Base-by-base conservation (phyloP, 2,888 invertebrate species). In the Rhamphomyia laevipes region DNA sequence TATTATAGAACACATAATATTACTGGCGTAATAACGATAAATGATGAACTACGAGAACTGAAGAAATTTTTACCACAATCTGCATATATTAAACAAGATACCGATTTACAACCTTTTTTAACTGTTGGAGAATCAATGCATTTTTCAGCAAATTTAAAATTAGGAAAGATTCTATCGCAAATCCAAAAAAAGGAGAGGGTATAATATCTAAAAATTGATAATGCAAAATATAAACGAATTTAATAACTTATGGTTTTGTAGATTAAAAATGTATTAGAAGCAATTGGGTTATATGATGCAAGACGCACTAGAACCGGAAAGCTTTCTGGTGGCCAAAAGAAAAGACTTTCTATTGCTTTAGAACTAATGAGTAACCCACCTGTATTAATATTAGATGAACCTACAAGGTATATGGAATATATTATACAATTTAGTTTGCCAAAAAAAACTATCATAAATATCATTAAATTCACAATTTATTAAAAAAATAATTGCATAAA, bases 361-460 rank as follows among this genome's bases (percentile, higher is more conserved):
- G 94, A 95, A 73, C 74, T 95, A 59, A 81, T 94, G 56, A 89
- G 84, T 66, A 91, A 95, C 69, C 94, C 94, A 2, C 86, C 90
- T 1, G 80, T 94, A 45, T 84, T 94, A 81, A 90, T 94, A 66
- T 80, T 95, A 56, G 94, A 95, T 66, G 94, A 95, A 72, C 94
- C 94, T 21, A 94, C 92, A 31, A 91, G 88, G 91, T 91, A 74
- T 13, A 11, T 15, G 15, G n/a, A n/a, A n/a, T n/a, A n/a, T n/a
- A n/a, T n/a, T n/a, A n/a, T n/a, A n/a, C n/a, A n/a, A n/a, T n/a
- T n/a, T n/a, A n/a, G n/a, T n/a, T n/a, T n/a, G n/a, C n/a, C n/a
- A n/a, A n/a, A n/a, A n/a, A n/a, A n/a, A n/a, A n/a, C n/a, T n/a
- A n/a, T n/a, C n/a, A n/a, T n/a, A n/a, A n/a, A n/a, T n/a, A n/a